Base-by-base conservation (phyloP, 2,113 vertebrate genomes). In the Rhegmatorhina hoffmannsi region DNA sequence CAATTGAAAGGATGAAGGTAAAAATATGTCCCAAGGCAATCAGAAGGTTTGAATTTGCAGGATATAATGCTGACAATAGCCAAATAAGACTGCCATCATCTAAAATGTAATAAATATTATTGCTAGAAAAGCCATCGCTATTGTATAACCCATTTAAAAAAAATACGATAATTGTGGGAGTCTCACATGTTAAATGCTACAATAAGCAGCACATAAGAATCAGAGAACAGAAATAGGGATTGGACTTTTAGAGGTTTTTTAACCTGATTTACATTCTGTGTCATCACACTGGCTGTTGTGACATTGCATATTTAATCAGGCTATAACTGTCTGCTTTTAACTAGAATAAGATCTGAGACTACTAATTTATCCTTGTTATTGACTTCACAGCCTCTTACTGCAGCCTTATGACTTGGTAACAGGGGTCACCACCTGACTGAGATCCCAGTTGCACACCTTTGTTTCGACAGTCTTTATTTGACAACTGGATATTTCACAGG, bases 291-390 rank as follows among this genome's bases (percentile, higher is more conserved):
- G 83, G 38, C 68, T 96, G 92, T 93, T 94, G 94, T 94, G 94
- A 90, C 94, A 84, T 95, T 80, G 94, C 92, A 95, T 97, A 70
- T 77, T 82, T 93, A 95, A 96, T 95, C 83, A 95, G 85, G 72
- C 59, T 96, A 77, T 85, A 88, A 92, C 83, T 59, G 67, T 25
- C 23, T 11, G 7, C 76, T 93, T 94, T 93, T 92, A 86, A 90
- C 68, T 74, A 50, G 75, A 90, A 74, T 49, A 56, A 68, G 72
- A 94, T 81, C 86, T 93, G 59, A 96, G 86, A 62, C 86, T 90
- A 84, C 76, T 95, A 90, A 94, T 95, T 96, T 89, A 93, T 64
- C 72, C 72, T 86, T 52, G 59, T 55, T 92, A 77, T 33, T 7
- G 29, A 78, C 90, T 92, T 94, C 90, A 81, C 46, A 92, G 86